Conservation (phyloP, 2,797 vertebrate species). For the Nyctalus aviator region DNA sequence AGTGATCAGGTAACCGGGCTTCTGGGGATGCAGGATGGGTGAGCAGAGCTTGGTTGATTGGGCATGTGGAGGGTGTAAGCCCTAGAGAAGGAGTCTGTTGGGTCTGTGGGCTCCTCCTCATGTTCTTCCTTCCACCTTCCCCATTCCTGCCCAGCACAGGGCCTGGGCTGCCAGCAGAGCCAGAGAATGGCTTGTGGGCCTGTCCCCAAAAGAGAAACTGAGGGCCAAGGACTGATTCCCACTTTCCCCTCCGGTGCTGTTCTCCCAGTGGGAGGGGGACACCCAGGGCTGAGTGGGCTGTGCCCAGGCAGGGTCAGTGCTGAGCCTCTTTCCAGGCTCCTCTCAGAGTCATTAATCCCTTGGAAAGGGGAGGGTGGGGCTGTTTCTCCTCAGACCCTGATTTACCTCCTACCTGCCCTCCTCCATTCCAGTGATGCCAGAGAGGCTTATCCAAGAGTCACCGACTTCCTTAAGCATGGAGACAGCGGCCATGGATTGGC, state of each 20-base stretch:
- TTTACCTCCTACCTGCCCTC: background rate
- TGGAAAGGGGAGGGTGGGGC: background rate
- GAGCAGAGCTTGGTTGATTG: background rate
- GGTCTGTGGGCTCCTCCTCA: background rate
- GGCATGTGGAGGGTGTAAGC: background rate
- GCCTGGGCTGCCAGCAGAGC: background rate
- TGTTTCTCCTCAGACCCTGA: background rate
- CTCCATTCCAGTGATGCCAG: background rate
- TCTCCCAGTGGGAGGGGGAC: background rate
- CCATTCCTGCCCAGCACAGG: background rate
- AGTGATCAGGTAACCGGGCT: slow-evolving; percentile 63
- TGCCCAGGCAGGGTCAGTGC: background rate
- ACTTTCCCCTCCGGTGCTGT: background rate
- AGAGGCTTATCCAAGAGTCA: background rate
- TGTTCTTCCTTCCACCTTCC: background rate
- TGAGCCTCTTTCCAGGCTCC: background rate
- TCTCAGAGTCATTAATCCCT: background rate
- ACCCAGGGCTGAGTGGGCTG: background rate
- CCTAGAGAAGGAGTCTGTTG: background rate
- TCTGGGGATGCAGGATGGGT: background rate
- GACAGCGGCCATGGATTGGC: background rate
- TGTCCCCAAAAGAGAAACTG: too few relatives aligned
- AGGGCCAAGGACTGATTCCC: background rate
- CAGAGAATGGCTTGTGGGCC: background rate
- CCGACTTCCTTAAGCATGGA: background rate